Evolutionary conservation across 2,888 invertebrate species (phyloP).

Genomic region (Diarsia rubi): DNA sequence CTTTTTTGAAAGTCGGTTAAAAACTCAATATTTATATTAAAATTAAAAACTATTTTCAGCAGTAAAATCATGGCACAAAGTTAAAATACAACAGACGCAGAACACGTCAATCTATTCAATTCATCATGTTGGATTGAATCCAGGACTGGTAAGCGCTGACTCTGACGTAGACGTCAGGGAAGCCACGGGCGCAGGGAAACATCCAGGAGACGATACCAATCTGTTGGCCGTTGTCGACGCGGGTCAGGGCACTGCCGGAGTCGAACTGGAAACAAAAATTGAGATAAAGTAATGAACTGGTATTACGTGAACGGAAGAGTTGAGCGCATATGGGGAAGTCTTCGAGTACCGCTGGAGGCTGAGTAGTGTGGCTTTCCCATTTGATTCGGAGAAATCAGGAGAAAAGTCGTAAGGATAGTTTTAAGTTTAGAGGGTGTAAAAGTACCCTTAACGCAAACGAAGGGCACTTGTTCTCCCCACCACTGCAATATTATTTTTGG

Average conservation of each 20-base stretch:
- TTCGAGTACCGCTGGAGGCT: not conserved
- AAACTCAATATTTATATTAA: too few relatives aligned
- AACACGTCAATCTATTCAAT: not conserved
- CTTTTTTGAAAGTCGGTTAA: too few relatives aligned
- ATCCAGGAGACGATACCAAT: slow-evolving; percentile 83
- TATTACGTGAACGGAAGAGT: not conserved
- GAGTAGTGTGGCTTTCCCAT: not conserved
- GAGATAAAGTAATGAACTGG: too few relatives aligned
- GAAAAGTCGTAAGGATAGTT: too few relatives aligned
- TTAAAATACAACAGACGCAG: not conserved
- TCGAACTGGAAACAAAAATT: slow-evolving; percentile 70
- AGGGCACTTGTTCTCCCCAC: too few relatives aligned
- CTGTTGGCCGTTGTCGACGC: slow-evolving; percentile 60
- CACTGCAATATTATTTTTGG: too few relatives aligned
- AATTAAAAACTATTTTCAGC: too few relatives aligned
- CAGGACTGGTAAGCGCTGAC: slow-evolving; percentile 70
- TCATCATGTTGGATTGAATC: slow-evolving; percentile 39
- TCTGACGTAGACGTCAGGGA: slow-evolving; percentile 78
- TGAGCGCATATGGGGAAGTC: not conserved
- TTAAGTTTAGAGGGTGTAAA: too few relatives aligned
- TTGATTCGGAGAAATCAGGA: not conserved
- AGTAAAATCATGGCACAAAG: not conserved
- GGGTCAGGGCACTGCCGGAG: slow-evolving; percentile 77
- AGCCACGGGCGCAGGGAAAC: slow-evolving; percentile 78
- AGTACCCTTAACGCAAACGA: too few relatives aligned